These are phyloP conservation scores for Ifrita kowaldi DNA, from an alignment of 2,113 vertebrate species.

Conservation along the genomic window DNA sequence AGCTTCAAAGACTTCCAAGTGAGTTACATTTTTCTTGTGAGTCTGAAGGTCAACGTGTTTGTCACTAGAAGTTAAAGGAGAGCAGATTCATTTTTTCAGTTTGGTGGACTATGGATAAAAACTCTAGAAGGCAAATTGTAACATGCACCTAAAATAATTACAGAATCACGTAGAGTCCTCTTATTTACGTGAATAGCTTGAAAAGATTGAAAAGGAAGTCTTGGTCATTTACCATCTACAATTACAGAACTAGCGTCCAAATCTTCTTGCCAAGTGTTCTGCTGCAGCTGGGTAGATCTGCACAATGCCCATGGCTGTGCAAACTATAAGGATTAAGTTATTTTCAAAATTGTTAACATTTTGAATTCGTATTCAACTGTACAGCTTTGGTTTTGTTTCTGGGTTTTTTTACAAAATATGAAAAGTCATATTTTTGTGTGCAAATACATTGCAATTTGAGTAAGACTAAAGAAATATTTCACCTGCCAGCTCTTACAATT, in stretches of 20 bases:
- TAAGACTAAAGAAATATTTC: background rate
- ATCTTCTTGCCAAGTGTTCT: background rate
- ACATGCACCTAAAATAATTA: background rate
- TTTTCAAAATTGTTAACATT: background rate
- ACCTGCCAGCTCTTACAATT: background rate
- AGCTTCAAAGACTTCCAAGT: constrained; percentile 30
- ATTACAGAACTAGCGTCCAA: constrained; percentile 20
- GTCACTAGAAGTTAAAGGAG: background rate
- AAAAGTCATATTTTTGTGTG: background rate
- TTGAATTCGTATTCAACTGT: background rate
- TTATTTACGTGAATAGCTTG: background rate
- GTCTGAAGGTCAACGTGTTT: background rate
- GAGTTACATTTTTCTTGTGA: constrained; percentile 26
- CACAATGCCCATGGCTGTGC: background rate
- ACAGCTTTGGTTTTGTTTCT: background rate
- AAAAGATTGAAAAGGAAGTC: background rate
- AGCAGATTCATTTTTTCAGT: background rate
- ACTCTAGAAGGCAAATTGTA: background rate
- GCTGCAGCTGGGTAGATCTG: background rate
- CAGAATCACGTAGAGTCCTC: background rate
- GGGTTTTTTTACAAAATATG: background rate
- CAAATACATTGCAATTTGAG: background rate
- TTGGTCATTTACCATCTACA: constrained; percentile 13
- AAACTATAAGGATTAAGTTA: background rate
- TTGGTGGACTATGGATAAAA: background rate